Conservation (phyloP, 1,140 invertebrate genomes). For the Zaprionus vittiger region DNA sequence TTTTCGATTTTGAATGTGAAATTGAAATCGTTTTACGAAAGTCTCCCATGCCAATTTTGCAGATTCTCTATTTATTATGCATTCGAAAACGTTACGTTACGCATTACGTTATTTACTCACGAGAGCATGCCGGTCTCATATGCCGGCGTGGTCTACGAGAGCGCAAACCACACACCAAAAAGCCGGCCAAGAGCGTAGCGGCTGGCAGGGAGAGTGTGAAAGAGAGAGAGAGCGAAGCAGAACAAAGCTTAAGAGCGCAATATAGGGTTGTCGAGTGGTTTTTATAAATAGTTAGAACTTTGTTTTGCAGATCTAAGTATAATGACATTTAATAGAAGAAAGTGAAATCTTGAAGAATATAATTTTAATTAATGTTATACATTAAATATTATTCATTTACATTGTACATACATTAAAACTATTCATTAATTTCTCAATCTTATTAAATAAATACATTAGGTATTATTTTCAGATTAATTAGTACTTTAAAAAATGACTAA, state of each 20-base stretch:
- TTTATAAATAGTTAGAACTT: background rate
- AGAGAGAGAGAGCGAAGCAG: background rate
- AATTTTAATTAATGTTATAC: too few relatives aligned
- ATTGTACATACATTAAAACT: too few relatives aligned
- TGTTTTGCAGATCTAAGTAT: background rate
- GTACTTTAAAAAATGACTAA: too few relatives aligned
- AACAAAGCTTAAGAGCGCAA: slow-evolving; percentile 30
- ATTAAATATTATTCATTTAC: too few relatives aligned
- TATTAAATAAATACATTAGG: too few relatives aligned
- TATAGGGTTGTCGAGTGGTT: slow-evolving; percentile 53
- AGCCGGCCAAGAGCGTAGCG: slow-evolving; percentile 48
- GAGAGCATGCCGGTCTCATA: slow-evolving; percentile 33
- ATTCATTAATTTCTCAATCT: too few relatives aligned
- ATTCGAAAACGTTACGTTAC: slow-evolving; percentile 2
- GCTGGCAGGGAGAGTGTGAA: too few relatives aligned
- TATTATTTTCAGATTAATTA: too few relatives aligned
- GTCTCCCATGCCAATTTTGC: slow-evolving; percentile 1
- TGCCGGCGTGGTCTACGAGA: slow-evolving; percentile 42
- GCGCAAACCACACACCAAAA: slow-evolving; percentile 31
- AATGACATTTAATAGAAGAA: too few relatives aligned
- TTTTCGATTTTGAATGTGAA: background rate
- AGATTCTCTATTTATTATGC: background rate
- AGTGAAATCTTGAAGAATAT: too few relatives aligned
- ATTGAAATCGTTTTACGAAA: background rate
- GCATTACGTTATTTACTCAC: slow-evolving; percentile 30